Conservation (phyloP, 2,888 invertebrate species). For the Celastrina argiolus region DNA sequence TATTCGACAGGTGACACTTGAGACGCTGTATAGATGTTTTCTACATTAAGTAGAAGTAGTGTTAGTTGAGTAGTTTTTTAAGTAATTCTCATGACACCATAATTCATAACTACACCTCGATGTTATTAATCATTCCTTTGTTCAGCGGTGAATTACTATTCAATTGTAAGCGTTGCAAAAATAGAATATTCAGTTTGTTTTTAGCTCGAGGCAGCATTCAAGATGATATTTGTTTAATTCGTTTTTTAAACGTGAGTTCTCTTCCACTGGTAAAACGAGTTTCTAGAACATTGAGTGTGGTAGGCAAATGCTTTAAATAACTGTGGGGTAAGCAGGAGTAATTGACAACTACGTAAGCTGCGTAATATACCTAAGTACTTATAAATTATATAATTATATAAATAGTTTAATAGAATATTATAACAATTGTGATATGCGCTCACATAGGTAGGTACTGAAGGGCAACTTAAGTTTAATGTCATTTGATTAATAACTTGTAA, state of each 20-base stretch:
- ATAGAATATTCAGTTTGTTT: background rate
- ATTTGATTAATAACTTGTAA: no score
- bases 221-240: background rate
- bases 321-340: no score
- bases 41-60: background rate
- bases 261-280: background rate
- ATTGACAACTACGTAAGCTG: no score
- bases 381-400: no score
- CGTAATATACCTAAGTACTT: no score
- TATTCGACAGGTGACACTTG: no score
- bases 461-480: no score
- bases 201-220: background rate
- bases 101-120: background rate
- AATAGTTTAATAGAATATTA: no score
- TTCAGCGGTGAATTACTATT: background rate
- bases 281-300: constrained; percentile 9
- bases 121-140: background rate
- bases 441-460: no score
- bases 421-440: no score
- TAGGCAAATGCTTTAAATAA: no score
- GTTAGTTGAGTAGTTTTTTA: background rate
- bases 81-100: background rate
- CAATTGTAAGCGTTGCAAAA: background rate
- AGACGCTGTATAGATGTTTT: no score
- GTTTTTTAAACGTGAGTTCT: background rate